phyloP scores from a whole-genome alignment of 2,888 invertebrate species.

The Chalcis sispes region DNA sequence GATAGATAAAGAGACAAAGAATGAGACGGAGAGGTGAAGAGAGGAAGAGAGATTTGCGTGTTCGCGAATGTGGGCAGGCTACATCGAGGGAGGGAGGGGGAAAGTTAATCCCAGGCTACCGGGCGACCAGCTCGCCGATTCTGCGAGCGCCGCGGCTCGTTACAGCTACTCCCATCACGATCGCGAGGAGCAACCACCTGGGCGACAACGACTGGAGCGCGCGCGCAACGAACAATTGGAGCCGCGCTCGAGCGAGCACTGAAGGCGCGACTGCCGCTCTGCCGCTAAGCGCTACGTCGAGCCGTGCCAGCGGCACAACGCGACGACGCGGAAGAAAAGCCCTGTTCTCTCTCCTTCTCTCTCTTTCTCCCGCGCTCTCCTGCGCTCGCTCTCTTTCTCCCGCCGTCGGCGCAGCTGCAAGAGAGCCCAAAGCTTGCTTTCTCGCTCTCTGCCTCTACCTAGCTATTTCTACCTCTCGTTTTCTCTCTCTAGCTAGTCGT shows the following conservation, averaged over 20 bases:
- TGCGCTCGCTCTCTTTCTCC: constrained; percentile 47
- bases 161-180: constrained; percentile 1
- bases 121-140: neutral
- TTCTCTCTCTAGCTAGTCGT: constrained; percentile 36
- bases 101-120: constrained; percentile 11
- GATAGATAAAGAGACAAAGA: too few species aligned
- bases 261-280: too few species aligned
- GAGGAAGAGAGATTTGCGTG: neutral
- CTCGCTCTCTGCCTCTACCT: neutral
- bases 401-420: neutral
- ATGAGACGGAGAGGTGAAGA: constrained; percentile 15
- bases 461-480: constrained; percentile 53
- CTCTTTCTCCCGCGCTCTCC: too few species aligned
- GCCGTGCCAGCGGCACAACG: constrained; percentile 60
- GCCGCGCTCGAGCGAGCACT: constrained; percentile 74
- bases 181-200: constrained; percentile 1
- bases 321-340: constrained; percentile 49
- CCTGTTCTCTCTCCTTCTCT: constrained; percentile 50
- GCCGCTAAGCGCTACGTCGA: too few species aligned
- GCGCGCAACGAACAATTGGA: constrained; percentile 54
- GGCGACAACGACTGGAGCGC: neutral
- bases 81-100: constrained; percentile 11
- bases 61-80: neutral
- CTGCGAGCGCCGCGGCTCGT: neutral
- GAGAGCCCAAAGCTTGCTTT: neutral